These are phyloP conservation scores for Mechanitis mazaeus DNA, from an alignment of 2,888 invertebrate genomes.

Conservation along the genomic window DNA sequence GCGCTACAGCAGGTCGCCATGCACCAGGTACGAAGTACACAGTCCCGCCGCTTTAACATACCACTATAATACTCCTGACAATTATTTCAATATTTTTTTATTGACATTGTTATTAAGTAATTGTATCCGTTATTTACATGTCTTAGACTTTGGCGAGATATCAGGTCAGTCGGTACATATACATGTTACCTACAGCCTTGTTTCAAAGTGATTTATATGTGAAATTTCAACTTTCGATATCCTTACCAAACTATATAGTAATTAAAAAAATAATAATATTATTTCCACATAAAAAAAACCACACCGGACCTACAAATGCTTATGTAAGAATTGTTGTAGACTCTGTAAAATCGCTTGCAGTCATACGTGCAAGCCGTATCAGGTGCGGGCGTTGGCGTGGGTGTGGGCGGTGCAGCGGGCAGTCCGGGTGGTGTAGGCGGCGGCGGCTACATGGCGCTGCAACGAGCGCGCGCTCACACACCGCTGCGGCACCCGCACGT, in stretches of 20 bases:
- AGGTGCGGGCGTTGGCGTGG: constrained; percentile 31
- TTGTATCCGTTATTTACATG: constrained; percentile 45
- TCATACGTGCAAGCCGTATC: constrained; percentile 47
- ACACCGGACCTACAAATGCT: too few species aligned
- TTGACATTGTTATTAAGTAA: neutral
- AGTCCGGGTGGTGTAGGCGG: constrained; percentile 26
- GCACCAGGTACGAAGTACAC: constrained; percentile 54
- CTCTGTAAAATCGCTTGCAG: constrained; percentile 32
- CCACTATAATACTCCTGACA: neutral
- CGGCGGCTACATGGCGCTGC: constrained; percentile 36
- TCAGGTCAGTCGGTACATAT: constrained; percentile 52
- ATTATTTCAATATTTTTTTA: neutral
- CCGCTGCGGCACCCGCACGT: constrained; percentile 77
- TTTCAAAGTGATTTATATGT: neutral
- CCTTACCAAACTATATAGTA: too few species aligned
- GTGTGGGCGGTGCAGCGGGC: constrained; percentile 29
- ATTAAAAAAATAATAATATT: too few species aligned
- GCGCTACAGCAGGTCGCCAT: constrained; percentile 67
- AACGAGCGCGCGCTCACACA: constrained; percentile 50
- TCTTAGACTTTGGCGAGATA: constrained; percentile 65
- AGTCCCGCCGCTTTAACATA: neutral
- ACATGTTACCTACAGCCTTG: constrained; percentile 8
- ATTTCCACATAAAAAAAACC: too few species aligned
- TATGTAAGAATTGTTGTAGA: too few species aligned
- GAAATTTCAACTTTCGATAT: too few species aligned